Evolutionary conservation across 2,113 vertebrate species (phyloP).

Genomic region (Coturnix japonica): DNA sequence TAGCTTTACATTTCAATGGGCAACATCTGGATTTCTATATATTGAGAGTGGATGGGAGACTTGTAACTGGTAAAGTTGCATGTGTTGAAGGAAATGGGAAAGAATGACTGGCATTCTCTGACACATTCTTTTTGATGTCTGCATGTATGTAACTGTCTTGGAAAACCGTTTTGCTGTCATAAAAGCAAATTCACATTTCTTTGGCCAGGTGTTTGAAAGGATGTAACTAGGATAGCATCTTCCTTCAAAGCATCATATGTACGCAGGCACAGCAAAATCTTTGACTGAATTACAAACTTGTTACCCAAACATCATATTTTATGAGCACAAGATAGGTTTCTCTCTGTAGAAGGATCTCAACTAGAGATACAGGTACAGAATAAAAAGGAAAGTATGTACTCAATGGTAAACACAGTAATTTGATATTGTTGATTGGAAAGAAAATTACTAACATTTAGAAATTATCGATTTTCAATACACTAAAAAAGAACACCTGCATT

Average conservation of each 20-base stretch:
- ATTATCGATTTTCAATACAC: background rate
- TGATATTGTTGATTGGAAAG: background rate
- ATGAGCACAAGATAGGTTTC: background rate
- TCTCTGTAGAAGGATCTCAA: background rate
- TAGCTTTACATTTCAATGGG: background rate
- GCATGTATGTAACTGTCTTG: background rate
- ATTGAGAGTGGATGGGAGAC: background rate
- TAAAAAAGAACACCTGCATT: background rate
- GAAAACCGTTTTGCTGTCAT: background rate
- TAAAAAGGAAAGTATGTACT: background rate
- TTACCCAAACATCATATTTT: background rate
- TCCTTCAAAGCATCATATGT: background rate
- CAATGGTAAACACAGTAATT: background rate
- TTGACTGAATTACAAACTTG: background rate
- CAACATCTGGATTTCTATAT: background rate
- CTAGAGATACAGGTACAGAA: background rate
- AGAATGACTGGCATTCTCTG: background rate
- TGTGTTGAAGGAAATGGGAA: background rate
- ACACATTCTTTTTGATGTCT: background rate
- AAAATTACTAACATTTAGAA: background rate
- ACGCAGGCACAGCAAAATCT: background rate
- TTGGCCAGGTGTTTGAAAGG: constrained; percentile 4
- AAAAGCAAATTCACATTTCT: background rate
- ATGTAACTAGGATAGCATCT: background rate
- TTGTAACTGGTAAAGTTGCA: background rate